Evolutionary conservation across 2,888 invertebrate species (phyloP), one percentile per base, ranked within the genome.

Genomic region (Pandemis corylana): DNA sequence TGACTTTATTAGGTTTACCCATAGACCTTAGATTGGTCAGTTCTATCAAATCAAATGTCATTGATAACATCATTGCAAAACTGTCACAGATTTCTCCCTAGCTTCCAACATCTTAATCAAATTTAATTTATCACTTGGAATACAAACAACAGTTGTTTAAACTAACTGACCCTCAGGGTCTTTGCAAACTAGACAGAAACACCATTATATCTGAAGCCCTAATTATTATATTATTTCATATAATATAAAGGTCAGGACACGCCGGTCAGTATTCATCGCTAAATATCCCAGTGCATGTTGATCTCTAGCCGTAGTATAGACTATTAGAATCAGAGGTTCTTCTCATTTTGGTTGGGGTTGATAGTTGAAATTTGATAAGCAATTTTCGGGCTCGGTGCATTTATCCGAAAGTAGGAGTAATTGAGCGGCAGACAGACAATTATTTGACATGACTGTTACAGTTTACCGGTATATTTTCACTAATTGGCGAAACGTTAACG

Each of bases 361-460:
- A 46, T 61, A 69, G 51, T 74, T 70, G 62, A 67, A 71, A 75
- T 75, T 75, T 75, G 67, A 75, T 75, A 70, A 71, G 67, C 67
- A 56, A 75, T 75, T 75, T 75, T 71, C 71, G 67, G 36, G 44
- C 46, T 44, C 65, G 59, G 65, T 67, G 56, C 67, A 75, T 66
- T 74, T 51, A 61, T 63, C 70, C 61, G 20, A 71, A 46, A 67
- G 46, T 71, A 20, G 15, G 56, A 56, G 56, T 56, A 75, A 75
- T 75, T 75, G 75, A 75, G 46, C 67, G 71, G 53, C 71, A 62
- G 71, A 62, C 62, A 49, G 75, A 75, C 75, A 66, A 71, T 75
- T 75, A 74, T 74, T 70, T 74, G 74, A 69, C 61, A 36, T 36
- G 65, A n/a, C 74, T 70, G 46, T 69, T 68, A 56, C 59, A 15